Evolutionary conservation across 92 coral and sea anemone species (phyloP).

Genomic region (Montipora capitata): DNA sequence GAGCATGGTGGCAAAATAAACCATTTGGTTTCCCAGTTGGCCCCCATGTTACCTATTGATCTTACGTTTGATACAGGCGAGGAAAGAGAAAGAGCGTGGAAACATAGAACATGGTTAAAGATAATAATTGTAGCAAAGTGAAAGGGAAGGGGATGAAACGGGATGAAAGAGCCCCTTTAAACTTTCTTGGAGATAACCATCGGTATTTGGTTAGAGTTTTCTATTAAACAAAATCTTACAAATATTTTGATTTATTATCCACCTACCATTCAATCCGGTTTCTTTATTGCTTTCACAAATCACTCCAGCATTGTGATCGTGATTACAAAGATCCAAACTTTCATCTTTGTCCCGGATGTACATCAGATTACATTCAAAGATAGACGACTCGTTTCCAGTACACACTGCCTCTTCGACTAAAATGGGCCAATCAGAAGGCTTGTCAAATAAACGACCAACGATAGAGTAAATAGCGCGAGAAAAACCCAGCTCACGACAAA

Average conservation of each 20-base stretch:
- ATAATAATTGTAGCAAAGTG: too few relatives aligned
- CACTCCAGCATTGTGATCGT: constrained; percentile 26
- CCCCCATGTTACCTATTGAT: too few relatives aligned
- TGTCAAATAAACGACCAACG: constrained; percentile 28
- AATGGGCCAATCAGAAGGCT: constrained; percentile 17
- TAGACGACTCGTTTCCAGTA: constrained; percentile 48
- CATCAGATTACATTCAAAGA: constrained; percentile 19
- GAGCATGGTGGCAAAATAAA: too few relatives aligned
- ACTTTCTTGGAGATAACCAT: not conserved
- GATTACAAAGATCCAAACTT: not conserved
- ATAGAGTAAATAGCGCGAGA: constrained; percentile 36
- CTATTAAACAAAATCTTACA: not conserved
- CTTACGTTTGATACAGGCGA: too few relatives aligned
- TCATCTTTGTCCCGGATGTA: constrained; percentile 15
- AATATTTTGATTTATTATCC: not conserved
- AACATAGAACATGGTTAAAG: too few relatives aligned
- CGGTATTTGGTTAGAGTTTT: not conserved
- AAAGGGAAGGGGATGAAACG: too few relatives aligned
- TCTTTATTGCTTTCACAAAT: constrained; percentile 35
- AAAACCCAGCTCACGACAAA: constrained; percentile 50
- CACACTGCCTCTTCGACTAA: constrained; percentile 43
- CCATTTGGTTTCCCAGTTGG: too few relatives aligned
- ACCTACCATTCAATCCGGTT: constrained; percentile 44
- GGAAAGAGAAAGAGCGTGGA: too few relatives aligned
- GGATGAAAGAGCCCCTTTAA: not conserved